Evolutionary conservation across 2,113 vertebrate species (phyloP), one percentile per base, ranked within the genome.

Genomic region (Suricata suricatta): DNA sequence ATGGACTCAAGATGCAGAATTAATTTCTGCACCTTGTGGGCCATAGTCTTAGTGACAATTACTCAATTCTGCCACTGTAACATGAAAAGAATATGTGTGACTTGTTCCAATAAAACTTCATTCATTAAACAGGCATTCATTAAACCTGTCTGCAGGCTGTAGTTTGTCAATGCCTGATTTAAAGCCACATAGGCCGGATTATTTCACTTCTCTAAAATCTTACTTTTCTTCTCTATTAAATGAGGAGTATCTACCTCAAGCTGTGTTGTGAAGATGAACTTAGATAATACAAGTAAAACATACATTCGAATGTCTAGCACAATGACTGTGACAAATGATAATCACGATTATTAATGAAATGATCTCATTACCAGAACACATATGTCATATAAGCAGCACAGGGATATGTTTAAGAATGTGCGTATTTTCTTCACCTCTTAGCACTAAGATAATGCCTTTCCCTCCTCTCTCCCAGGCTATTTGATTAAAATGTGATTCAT

Each of bases 401-500:
- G 50, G 15, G 19, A 14, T 57, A 68, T 80, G 31, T 44, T 94
- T 33, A 79, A 86, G 64, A 93, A 90, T 4, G 10, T 16, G 3
- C 35, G 72, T 79, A 88, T 93, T 52, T 57, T 85, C 68, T 90
- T 95, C 50, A 57, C 47, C 21, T 95, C 38, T 14, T 19, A 41
- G 41, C 60, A 85, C 38, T 52, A 80, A 83, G 13, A 89, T 38
- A 95, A 79, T 92, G 66, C 23, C 11, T 50, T 63, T 84, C 63
- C 41, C 50, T 68, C 11, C 15, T 33, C 9, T 91, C 41, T 71
- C 71, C 44, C 21, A 93, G 8, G 17, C 8, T 52, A n/a, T 29
- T 52, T 96, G 23, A 93, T 71, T 82, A 90, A 69, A 93, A 82
- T 71, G 47, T 96, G 41, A 94, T 38, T 90, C 66, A 86, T 27